Conservation (phyloP, 2,888 invertebrate species). For the Gortyna flavago region DNA sequence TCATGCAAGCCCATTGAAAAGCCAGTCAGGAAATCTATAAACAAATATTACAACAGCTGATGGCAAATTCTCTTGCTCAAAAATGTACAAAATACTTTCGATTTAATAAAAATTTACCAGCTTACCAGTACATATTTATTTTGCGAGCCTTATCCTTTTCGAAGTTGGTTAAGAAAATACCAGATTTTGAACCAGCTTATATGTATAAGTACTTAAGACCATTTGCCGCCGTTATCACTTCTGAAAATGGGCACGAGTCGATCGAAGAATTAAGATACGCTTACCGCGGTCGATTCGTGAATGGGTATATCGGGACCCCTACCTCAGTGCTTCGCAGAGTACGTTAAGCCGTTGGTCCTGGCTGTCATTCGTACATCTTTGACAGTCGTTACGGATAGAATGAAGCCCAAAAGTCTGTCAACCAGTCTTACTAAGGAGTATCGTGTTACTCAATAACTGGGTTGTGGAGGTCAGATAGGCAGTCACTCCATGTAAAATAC, state of each 20-base stretch:
- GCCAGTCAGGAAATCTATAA: not conserved
- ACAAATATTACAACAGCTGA: not conserved
- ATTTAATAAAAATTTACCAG: not conserved
- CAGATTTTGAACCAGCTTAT: not conserved
- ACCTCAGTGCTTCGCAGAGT: not conserved
- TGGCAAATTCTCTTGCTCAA: not conserved
- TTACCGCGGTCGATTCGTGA: not conserved
- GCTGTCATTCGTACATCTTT: not conserved
- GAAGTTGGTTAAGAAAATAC: not conserved
- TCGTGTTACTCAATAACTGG: not conserved
- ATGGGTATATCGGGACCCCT: not conserved
- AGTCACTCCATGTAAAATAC: not conserved
- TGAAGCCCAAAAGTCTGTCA: not conserved
- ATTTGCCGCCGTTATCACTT: not conserved
- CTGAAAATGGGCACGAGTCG: not conserved
- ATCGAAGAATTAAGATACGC: not conserved
- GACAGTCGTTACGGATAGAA: not conserved
- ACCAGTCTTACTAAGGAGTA: not conserved
- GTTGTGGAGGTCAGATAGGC: not conserved
- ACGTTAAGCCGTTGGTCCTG: not conserved
- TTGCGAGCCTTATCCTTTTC: not conserved
- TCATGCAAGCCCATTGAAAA: conserved; percentile 3
- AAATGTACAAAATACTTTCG: not conserved
- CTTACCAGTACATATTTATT: too few relatives aligned
- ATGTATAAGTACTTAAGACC: not conserved